phyloP scores from a whole-genome alignment of 2,797 vertebrate species.

The Hirundo rustica region DNA sequence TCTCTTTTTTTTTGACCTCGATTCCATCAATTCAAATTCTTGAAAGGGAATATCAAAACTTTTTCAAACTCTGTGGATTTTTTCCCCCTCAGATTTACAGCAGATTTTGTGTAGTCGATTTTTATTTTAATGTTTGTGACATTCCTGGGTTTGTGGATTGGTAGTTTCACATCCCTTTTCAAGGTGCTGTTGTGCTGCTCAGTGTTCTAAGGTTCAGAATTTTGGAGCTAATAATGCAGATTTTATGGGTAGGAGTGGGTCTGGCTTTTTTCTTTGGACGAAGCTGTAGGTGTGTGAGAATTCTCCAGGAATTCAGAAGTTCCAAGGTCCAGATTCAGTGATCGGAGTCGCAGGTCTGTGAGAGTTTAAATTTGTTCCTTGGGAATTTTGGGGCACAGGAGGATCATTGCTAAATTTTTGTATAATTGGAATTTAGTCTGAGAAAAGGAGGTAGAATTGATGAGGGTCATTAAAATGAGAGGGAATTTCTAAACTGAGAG shows the following conservation, averaged over 20 bases:
- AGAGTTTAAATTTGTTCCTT: neutral
- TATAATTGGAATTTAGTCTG: neutral
- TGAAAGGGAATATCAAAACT: neutral
- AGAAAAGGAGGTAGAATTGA: neutral
- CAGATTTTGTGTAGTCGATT: neutral
- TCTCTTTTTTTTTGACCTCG: neutral
- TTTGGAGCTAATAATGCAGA: neutral
- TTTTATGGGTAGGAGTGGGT: too few species aligned
- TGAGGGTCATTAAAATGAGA: neutral
- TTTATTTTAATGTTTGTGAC: neutral
- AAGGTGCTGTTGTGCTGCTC: neutral
- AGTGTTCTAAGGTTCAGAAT: neutral
- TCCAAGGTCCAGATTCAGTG: neutral
- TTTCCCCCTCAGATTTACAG: fast-evolving
- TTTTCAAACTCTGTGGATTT: neutral
- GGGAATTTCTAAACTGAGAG: neutral
- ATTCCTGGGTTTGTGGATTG: neutral
- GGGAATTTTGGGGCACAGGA: neutral
- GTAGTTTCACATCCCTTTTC: neutral
- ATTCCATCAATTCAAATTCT: neutral
- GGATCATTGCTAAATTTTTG: neutral
- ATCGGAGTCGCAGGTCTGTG: fast-evolving
- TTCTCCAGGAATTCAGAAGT: neutral
- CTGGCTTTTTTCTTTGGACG: neutral
- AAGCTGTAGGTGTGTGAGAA: neutral